A percentile compares a stretch with the other conserved stretches of the same genome.
Evolutionary conservation across 2,888 invertebrate species (phyloP).

Genomic region (Gymnosoma rotundatum): DNA sequence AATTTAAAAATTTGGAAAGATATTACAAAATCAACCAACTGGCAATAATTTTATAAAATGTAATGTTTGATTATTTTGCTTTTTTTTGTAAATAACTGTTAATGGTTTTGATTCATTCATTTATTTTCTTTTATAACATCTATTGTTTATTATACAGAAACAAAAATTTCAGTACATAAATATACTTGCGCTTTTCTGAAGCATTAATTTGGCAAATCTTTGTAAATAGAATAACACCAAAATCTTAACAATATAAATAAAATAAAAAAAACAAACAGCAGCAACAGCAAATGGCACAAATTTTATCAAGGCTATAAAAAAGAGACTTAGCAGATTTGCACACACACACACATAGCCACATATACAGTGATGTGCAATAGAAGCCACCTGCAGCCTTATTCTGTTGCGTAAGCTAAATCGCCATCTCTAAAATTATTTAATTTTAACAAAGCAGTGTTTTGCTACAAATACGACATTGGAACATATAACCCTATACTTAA

Average conservation of each 20-base stretch:
- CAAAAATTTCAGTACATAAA: background rate
- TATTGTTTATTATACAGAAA: slow-evolving; percentile 8
- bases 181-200: slow-evolving; percentile 17
- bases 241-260: background rate
- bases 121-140: background rate
- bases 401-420: no score
- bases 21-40: slow-evolving; percentile 18
- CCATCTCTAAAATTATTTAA: no score
- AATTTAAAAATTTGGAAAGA: slow-evolving; percentile 44
- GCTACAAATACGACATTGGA: no score
- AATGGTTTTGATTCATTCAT: background rate
- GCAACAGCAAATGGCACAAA: slow-evolving; percentile 29
- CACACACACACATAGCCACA: no score
- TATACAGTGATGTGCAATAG: no score
- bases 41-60: slow-evolving; percentile 37
- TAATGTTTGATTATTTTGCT: slow-evolving; percentile 9
- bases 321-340: slow-evolving; percentile 47
- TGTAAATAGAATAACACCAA: slow-evolving; percentile 53
- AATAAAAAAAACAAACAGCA: slow-evolving; percentile 15
- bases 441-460: no score
- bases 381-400: no score
- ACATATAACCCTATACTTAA: no score
- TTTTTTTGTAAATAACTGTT: background rate
- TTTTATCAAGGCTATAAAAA: slow-evolving; percentile 63
- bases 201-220: slow-evolving; percentile 55